Percentiles rank a stretch among this genome's conserved stretches.
These are phyloP conservation scores for Drosophila cognata DNA, from an alignment of 2,888 invertebrate genomes.

Conservation along the genomic window DNA sequence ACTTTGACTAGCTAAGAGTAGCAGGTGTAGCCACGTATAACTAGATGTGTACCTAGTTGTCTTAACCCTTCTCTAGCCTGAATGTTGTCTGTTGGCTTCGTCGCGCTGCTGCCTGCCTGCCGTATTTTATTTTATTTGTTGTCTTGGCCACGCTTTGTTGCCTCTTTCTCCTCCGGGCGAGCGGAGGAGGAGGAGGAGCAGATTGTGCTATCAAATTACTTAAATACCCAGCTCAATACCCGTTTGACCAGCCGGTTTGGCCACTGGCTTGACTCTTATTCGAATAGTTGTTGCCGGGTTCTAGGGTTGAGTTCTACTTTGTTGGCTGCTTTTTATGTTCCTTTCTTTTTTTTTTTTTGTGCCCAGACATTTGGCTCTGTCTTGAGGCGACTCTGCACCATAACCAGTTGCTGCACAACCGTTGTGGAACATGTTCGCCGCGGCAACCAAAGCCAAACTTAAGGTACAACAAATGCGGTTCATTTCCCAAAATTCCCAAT, in stretches of 20 bases:
- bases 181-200: neutral
- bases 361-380: conserved; percentile 23
- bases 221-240: conserved; percentile 55
- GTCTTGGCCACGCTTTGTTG: conserved; percentile 36
- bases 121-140: conserved; percentile 5
- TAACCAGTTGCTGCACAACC: conserved; percentile 68
- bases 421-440: conserved; percentile 69
- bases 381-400: conserved; percentile 9
- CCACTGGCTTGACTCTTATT: conserved; percentile 10
- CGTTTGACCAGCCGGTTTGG: conserved; percentile 51
- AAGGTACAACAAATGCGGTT: conserved; percentile 49
- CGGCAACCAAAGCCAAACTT: conserved; percentile 47
- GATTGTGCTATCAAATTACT: conserved; percentile 45
- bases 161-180: conserved; percentile 3
- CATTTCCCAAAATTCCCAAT: neutral
- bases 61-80: neutral
- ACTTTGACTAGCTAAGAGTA: neutral
- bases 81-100: neutral
- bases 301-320: conserved; percentile 45
- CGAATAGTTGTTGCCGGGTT: conserved; percentile 29
- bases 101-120: neutral
- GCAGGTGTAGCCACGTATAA: neutral
- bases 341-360: neutral
- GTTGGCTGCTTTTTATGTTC: conserved; percentile 5
- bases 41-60: conserved; percentile 18